Conservation (phyloP, 30 jellyfish, hydroid and myxozoan species). For the Nemopilema nomurai region DNA sequence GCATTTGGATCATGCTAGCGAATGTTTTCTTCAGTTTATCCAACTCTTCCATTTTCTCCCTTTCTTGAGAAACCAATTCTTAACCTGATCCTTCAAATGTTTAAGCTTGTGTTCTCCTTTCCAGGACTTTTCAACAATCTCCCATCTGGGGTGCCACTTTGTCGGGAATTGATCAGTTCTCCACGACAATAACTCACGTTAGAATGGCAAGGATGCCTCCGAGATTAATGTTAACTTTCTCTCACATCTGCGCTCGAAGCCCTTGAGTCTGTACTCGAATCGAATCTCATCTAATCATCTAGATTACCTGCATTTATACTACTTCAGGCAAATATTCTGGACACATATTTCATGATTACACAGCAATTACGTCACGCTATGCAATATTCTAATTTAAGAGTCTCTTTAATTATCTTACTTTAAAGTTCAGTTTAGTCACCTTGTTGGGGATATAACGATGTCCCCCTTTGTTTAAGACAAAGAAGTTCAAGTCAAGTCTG, state of each 20-base stretch:
- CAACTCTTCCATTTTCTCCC: not conserved
- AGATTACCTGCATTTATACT: not conserved
- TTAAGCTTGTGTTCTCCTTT: no score
- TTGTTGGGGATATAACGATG: no score
- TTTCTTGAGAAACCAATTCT: no score
- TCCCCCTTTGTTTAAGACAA: no score
- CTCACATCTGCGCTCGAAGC: not conserved
- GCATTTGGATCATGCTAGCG: constrained; percentile 17
- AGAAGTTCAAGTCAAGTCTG: no score
- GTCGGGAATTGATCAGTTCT: constrained; percentile 18
- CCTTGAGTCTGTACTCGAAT: not conserved
- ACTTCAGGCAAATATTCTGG: not conserved
- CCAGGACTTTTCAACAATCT: no score
- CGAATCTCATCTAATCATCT: not conserved
- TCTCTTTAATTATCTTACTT: no score
- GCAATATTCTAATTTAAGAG: no score
- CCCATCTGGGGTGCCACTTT: constrained; percentile 39
- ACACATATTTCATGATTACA: not conserved
- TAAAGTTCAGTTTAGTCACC: no score
- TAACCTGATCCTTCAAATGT: no score
- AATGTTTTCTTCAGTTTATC: constrained; percentile 3
- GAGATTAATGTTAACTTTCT: no score
- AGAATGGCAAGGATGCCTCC: not conserved
- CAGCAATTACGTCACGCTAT: not conserved
- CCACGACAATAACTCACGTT: constrained; percentile 29